These are phyloP conservation scores for Lochmaea capreae DNA, from an alignment of 2,888 invertebrate genomes.

Conservation along the genomic window DNA sequence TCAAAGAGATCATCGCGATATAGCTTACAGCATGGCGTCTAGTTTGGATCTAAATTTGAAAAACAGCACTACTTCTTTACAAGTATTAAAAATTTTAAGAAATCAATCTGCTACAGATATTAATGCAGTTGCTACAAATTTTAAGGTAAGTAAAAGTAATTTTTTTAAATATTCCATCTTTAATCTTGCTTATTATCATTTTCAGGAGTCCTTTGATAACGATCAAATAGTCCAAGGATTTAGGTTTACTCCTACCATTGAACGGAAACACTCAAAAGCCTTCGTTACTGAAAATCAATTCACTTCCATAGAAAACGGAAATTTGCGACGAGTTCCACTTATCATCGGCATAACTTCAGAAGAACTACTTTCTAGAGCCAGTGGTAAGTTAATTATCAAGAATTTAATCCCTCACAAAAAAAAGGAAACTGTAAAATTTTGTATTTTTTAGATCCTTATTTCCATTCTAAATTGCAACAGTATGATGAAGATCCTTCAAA, in stretches of 20 bases:
- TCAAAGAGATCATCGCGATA: constrained; percentile 52
- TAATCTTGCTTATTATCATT: neutral
- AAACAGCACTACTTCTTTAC: constrained; percentile 40
- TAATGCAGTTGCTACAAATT: constrained; percentile 20
- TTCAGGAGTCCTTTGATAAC: constrained; percentile 30
- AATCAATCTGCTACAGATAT: constrained; percentile 42
- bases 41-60: constrained; percentile 51
- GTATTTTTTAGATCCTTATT: neutral
- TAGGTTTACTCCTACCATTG: constrained; percentile 42
- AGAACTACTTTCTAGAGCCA: constrained; percentile 35
- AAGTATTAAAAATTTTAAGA: constrained; percentile 46
- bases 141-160: neutral
- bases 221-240: constrained; percentile 38
- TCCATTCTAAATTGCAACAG: neutral
- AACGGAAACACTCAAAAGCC: constrained; percentile 44
- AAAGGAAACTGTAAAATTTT: too few species aligned
- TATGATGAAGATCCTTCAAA: constrained; percentile 39
- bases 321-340: constrained; percentile 41
- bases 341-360: constrained; percentile 48
- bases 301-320: constrained; percentile 37
- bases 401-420: too few species aligned
- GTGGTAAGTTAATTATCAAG: neutral
- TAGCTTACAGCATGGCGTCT: constrained; percentile 52
- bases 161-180: too few species aligned
- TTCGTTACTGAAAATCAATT: constrained; percentile 44